These are phyloP conservation scores for Proales similis DNA, from an alignment of 1,140 invertebrate genomes.

Conservation along the genomic window DNA sequence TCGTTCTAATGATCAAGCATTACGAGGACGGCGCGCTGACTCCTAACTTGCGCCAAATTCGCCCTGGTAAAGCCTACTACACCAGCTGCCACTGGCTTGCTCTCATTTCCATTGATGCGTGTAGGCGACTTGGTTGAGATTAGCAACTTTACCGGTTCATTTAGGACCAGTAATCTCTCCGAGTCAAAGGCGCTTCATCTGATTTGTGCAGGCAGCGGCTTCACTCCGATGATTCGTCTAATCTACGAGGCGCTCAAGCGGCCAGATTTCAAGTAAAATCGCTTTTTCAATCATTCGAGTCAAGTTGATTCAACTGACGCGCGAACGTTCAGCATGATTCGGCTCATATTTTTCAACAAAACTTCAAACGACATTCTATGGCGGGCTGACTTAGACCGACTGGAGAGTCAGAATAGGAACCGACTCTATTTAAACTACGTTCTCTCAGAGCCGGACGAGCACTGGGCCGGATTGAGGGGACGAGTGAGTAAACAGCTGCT, in stretches of 20 bases:
- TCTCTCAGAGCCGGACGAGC: neutral
- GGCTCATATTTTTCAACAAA: constrained; percentile 37
- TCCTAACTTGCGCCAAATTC: constrained; percentile 1
- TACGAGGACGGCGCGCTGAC: constrained; percentile 10
- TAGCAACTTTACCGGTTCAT: constrained; percentile 14
- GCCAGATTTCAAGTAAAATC: neutral
- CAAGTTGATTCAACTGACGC: too few relatives aligned
- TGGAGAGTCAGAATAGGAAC: neutral
- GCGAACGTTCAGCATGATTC: neutral
- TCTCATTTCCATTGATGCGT: neutral
- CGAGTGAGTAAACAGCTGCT: neutral
- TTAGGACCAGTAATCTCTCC: neutral
- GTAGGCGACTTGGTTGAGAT: constrained; percentile 4
- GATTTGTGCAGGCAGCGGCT: constrained; percentile 34
- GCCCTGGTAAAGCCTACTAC: constrained; percentile 9
- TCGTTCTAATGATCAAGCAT: constrained; percentile 24
- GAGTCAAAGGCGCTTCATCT: neutral
- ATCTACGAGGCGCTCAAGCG: neutral
- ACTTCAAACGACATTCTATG: constrained; percentile 24
- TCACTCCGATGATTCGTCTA: constrained; percentile 32
- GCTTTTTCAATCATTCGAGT: too few relatives aligned
- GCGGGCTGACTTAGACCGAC: neutral
- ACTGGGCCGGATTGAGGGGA: constrained; percentile 20
- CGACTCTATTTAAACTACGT: constrained; percentile 2
- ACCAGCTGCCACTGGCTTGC: too few relatives aligned